These are phyloP conservation scores for Enteromius treurensis DNA, from an alignment of 2,797 vertebrate genomes.

Conservation along the genomic window DNA sequence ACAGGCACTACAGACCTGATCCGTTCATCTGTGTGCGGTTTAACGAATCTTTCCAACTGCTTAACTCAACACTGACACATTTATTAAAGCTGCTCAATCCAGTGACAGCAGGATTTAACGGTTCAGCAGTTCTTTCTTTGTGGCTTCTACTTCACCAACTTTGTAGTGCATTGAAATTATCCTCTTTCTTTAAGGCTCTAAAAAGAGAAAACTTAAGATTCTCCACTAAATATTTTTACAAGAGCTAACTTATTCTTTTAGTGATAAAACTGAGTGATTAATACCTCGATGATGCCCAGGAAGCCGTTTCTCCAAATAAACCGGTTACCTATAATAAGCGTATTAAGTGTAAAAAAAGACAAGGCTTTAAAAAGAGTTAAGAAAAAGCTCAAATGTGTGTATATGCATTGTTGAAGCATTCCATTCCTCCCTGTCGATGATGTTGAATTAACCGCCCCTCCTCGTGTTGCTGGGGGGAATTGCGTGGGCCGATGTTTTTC, in stretches of 20 bases:
- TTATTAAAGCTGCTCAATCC: conserved; percentile 46
- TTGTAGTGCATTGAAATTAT: background rate
- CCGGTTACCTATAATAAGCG: background rate
- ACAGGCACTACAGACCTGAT: conserved; percentile 66
- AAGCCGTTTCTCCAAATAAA: background rate
- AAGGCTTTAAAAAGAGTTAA: background rate
- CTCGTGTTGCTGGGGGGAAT: conserved; percentile 53
- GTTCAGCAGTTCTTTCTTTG: conserved; percentile 41
- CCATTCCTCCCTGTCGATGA: conserved; percentile 40
- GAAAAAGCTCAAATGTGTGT: background rate
- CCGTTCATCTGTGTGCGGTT: conserved; percentile 75
- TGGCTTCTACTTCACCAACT: conserved; percentile 15
- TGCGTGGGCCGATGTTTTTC: conserved; percentile 53
- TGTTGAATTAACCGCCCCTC: conserved; percentile 49
- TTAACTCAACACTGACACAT: conserved; percentile 24
- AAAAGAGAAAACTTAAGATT: background rate
- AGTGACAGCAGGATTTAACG: conserved; percentile 33
- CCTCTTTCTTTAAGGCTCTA: background rate
- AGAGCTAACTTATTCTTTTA: background rate
- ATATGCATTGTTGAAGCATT: conserved; percentile 4
- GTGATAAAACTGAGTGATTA: background rate
- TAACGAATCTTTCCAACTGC: conserved; percentile 64
- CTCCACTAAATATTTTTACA: background rate
- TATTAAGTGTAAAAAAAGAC: too few relatives aligned
- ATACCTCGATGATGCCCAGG: too few relatives aligned